Base-by-base conservation (phyloP, 2,888 invertebrate species). In the Drosophila kambysellisi region DNA sequence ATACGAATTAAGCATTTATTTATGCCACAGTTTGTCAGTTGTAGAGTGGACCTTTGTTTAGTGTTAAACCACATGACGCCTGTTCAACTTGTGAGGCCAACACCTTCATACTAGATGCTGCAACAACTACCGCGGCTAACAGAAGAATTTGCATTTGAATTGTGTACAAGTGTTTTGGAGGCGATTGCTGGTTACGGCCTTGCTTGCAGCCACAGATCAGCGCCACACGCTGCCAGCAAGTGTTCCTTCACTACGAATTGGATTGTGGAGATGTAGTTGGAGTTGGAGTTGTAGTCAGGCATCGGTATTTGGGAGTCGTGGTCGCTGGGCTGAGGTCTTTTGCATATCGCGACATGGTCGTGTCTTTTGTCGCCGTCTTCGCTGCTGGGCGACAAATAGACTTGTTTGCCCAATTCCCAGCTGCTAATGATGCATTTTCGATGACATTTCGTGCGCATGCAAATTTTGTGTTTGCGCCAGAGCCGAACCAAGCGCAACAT, bases 381-480 rank as follows among this genome's bases (percentile, higher is more conserved):
- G 78, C 73, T 52, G 66, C 56, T 56, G 77, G 88, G 82, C 88
- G 88, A 88, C 90, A 91, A 87, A 87, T 87, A 87, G 82, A 89
- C 90, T 87, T 87, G 90, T 91, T 84, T 76, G 82, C 88, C 91
- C 88, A 91, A 87, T 88, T 89, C 89, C 78, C 90, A 76, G 77
- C 88, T 90, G 88, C 90, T 91, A 91, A 87, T 87, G 87, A 87
- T 90, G 91, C 90, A 90, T 91, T 90, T 85, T 87, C 78, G 79
- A 85, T 91, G 91, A 79, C 83, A 71, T 75, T 88, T 82, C 81
- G 83, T 79, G 91, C 74, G 68, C 81, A 87, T 87, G 86, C 86
- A 88, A 91, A 91, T 87, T 81, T 75, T 30, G 46, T 56, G 48
- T 57, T 70, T 63, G 62, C 20, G 37, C 65, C 53, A 39, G 43